Base-by-base conservation (phyloP, 2,113 vertebrate species). In the Taurulus bubalis region DNA sequence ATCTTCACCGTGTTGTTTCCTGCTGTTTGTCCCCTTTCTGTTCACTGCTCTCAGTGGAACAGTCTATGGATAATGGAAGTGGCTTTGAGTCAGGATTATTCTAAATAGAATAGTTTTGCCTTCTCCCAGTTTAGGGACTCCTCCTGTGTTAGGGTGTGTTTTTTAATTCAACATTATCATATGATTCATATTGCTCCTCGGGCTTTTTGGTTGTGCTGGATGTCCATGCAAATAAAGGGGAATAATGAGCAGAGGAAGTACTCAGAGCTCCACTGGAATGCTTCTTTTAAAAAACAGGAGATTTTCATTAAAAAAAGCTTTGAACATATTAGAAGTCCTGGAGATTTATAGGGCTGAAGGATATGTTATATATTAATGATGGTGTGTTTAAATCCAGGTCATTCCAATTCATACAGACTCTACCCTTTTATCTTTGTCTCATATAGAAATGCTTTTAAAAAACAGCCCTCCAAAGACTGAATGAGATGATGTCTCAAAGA, bases 1-100 rank as follows among this genome's bases (percentile, higher is more conserved):
- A 14, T 58, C 36, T 36, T 59, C 34, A 42, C 58, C 36, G 30
- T 80, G 75, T 75, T 86, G 68, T 67, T 63, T 75, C 22, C 40
- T 63, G 67, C 63, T 4, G 56, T 87, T 71, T 79, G 89, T 91
- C 71, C 71, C 40, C 58, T 67, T 83, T 67, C 58, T 87, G 67
- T 91, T 88, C 80, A 24, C 80, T 84, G 56, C 76, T 64, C n/a
- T 62, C 75, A 70, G 71, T 75, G 47, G 76, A 86, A 84, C 87
- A 82, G 80, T 67, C 73, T 74, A 71, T 51, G 76, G 76, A 80
- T 72, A 89, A 84, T 87, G 55, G 68, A 84, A 85, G 77, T 65
- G 56, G 86, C 86, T 91, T 78, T 79, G 62, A 82, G 86, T 83
- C 45, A 67, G 83, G 87, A 90, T 92, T 93, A 91, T 84, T 90